Percentiles rank a stretch among this genome's conserved stretches.
Evolutionary conservation across 2,888 invertebrate genomes (phyloP).

Genomic region (Stenoptilia bipunctidactyla): DNA sequence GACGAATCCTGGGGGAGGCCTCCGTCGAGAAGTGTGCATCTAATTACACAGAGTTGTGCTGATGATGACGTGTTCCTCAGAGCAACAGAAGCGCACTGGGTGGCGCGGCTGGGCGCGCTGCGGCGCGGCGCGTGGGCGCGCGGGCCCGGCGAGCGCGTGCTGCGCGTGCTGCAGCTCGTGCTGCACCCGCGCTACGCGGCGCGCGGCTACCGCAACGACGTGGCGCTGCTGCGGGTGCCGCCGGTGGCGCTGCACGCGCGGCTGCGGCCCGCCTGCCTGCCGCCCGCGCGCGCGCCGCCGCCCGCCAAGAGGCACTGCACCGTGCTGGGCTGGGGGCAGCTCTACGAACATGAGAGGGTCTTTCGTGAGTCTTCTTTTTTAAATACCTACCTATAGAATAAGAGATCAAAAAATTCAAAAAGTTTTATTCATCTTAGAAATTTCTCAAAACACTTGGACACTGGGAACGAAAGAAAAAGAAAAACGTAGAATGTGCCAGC

Average conservation of each 20-base stretch:
- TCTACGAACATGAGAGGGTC: constrained; percentile 82
- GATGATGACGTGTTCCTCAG: too few species aligned
- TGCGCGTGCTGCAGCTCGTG: constrained; percentile 74
- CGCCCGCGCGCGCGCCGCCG: constrained; percentile 69
- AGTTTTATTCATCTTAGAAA: too few species aligned
- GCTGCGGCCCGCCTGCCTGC: constrained; percentile 63
- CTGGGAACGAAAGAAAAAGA: too few species aligned
- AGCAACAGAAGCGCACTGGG: constrained; percentile 82
- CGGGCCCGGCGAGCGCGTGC: constrained; percentile 81
- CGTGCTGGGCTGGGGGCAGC: constrained; percentile 86
- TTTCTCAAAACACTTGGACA: too few species aligned
- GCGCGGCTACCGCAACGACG: constrained; percentile 83
- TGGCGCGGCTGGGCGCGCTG: constrained; percentile 82
- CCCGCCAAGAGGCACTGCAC: constrained; percentile 79
- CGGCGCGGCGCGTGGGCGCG: constrained; percentile 79
- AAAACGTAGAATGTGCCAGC: too few species aligned
- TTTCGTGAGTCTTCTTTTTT: constrained; percentile 89
- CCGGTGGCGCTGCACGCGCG: constrained; percentile 68
- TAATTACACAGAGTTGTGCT: too few species aligned
- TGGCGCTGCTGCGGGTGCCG: constrained; percentile 75
- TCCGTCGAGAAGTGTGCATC: too few species aligned
- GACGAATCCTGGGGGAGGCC: too few species aligned
- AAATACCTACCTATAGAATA: too few species aligned
- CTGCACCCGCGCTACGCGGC: constrained; percentile 83
- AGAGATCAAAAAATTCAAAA: too few species aligned